Conservation (phyloP, 2,888 invertebrate species). For the Autographa gamma region DNA sequence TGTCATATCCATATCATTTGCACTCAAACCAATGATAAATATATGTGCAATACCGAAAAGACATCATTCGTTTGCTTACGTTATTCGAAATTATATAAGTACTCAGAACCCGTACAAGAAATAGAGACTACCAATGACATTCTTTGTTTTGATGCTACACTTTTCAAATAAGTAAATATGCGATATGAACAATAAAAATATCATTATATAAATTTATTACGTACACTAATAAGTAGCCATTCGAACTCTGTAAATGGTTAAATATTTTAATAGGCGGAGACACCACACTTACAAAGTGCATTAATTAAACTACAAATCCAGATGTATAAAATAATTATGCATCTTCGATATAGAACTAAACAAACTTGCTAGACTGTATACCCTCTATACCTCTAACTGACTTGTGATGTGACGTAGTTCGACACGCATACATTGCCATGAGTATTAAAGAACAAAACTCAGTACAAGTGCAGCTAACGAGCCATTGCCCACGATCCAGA, state of each 20-base stretch:
- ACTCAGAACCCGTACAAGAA: conserved; percentile 39
- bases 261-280: conserved; percentile 88
- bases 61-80: conserved; percentile 21
- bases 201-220: conserved; percentile 82
- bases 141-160: conserved; percentile 52
- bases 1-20: conserved; percentile 14
- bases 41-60: conserved; percentile 23
- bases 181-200: conserved; percentile 79
- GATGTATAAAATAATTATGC: conserved; percentile 87
- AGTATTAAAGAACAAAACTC: conserved; percentile 77
- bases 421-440: conserved; percentile 76
- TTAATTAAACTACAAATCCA: conserved; percentile 87
- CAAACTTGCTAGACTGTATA: conserved; percentile 76
- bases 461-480: conserved; percentile 58
- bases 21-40: conserved; percentile 13
- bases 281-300: conserved; percentile 87
- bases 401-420: conserved; percentile 83
- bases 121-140: conserved; percentile 23
- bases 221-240: conserved; percentile 87
- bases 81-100: conserved; percentile 34
- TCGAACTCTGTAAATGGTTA: conserved; percentile 84
- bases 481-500: conserved; percentile 62
- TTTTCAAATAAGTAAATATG: conserved; percentile 58
- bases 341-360: conserved; percentile 84
- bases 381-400: conserved; percentile 72